Percentiles rank a stretch among this genome's conserved stretches.
Conservation (phyloP, 2,888 invertebrate species). For the Epinotia brunnichana region DNA sequence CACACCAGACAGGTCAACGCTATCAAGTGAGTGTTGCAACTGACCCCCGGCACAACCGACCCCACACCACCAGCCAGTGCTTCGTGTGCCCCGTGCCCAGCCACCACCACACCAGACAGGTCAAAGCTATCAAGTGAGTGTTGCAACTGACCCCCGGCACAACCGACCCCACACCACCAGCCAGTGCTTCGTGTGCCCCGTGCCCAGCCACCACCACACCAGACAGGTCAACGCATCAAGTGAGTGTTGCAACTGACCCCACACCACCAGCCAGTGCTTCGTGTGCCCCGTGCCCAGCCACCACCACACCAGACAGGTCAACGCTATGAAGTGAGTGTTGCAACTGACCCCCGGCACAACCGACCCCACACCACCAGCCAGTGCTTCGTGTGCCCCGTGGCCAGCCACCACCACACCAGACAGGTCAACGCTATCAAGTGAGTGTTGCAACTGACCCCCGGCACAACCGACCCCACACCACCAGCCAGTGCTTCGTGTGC, state of each 20-base stretch:
- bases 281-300: conserved; percentile 95
- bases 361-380: too few relatives aligned
- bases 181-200: conserved; percentile 90
- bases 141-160: too few relatives aligned
- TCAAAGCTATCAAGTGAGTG: conserved; percentile 89
- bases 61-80: conserved; percentile 93
- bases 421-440: conserved; percentile 90
- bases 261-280: conserved; percentile 75
- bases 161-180: conserved; percentile 82
- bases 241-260: conserved; percentile 56
- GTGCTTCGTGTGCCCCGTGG: conserved; percentile 93
- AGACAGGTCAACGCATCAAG: conserved; percentile 90
- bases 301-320: conserved; percentile 91
- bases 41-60: too few relatives aligned
- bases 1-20: conserved; percentile 90
- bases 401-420: conserved; percentile 91
- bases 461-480: too few relatives aligned
- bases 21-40: conserved; percentile 83
- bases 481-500: conserved; percentile 87
- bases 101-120: conserved; percentile 91
- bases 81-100: conserved; percentile 95
- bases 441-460: conserved; percentile 34
- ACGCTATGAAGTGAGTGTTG: conserved; percentile 86
- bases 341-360: too few relatives aligned
- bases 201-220: conserved; percentile 93